Evolutionary conservation across 1,140 invertebrate genomes (phyloP), one percentile per base, ranked within the genome.

Genomic region (Polyergus mexicanus): DNA sequence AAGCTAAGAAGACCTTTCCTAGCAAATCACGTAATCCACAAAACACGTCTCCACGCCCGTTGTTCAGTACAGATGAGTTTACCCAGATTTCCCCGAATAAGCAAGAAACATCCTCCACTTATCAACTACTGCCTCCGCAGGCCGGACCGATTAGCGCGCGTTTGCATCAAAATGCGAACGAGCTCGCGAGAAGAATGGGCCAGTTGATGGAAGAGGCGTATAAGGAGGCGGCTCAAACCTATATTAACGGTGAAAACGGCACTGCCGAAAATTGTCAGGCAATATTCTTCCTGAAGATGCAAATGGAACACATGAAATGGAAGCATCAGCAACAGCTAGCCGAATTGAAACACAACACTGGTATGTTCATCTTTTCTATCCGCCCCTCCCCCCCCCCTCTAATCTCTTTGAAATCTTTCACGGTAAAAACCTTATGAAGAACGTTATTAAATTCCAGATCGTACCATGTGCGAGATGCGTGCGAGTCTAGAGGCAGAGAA

Each of bases 231-330:
- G 92, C 93, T 6, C 87, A 92, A 16, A 19, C 38, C 2, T 93
- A 90, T 25, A 83, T 93, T 22, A 87, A 71, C 11, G 92, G 92
- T 51, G 89, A 89, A 11, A 89, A 87, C 0, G 89, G 90, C 8
- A 78, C 86, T 0, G 69, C 85, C 0, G 92, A 93, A 7, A 92
- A 90, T 68, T 93, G 95, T 11, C 96, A 96, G 86, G 96, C 96
- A 0, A 95, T 97, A 80, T 95, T 96, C 56, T 93, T 93, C 3
- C 88, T 97, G 19, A 95, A 96, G 85, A 89, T 97, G 25, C 96
- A 97, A 91, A 95, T 97, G 19, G 97, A 97, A 89, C 95, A 96
- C 19, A 92, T 96, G 58, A 96, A 96, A 87, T 97, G 97, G 95
- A 94, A 95, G 81, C 97, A 97, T 90, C 94, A 95, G 68, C 95